Evolutionary conservation across 2,113 vertebrate genomes (phyloP).

Genomic region (Trogon melanurus): DNA sequence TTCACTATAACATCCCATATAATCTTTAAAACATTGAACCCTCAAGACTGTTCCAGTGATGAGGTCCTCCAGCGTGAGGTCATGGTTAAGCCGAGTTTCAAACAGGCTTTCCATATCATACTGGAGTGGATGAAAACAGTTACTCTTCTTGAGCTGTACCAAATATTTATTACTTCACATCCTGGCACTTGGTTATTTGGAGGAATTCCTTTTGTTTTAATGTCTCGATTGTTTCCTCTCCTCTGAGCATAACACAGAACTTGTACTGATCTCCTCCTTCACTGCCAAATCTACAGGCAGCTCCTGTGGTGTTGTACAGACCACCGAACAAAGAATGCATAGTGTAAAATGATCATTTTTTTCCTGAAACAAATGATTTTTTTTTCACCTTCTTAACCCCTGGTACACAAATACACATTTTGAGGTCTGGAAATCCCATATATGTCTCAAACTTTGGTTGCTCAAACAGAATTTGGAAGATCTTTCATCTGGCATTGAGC

Average conservation of each 20-base stretch:
- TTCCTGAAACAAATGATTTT: not conserved
- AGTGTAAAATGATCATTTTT: not conserved
- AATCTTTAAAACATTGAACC: not conserved
- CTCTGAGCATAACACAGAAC: not conserved
- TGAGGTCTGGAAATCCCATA: slow-evolving; percentile 6
- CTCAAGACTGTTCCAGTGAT: not conserved
- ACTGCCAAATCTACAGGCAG: slow-evolving; percentile 2
- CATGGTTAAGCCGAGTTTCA: not conserved
- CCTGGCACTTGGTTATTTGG: not conserved
- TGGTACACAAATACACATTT: not conserved
- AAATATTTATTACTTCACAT: not conserved
- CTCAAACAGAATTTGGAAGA: slow-evolving; percentile 37
- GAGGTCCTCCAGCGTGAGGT: not conserved
- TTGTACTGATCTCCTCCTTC: not conserved
- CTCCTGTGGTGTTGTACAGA: not conserved
- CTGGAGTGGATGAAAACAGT: not conserved
- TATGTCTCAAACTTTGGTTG: slow-evolving; percentile 3
- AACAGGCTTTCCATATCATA: not conserved
- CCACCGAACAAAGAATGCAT: not conserved
- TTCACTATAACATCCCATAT: not conserved
- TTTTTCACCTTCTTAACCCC: not conserved
- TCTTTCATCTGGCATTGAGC: slow-evolving; percentile 5
- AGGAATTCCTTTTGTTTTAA: not conserved
- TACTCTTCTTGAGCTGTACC: not conserved
- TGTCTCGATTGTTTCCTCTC: not conserved